phyloP scores from a whole-genome alignment of 2,113 vertebrate species.

The Anguilla rostrata region DNA sequence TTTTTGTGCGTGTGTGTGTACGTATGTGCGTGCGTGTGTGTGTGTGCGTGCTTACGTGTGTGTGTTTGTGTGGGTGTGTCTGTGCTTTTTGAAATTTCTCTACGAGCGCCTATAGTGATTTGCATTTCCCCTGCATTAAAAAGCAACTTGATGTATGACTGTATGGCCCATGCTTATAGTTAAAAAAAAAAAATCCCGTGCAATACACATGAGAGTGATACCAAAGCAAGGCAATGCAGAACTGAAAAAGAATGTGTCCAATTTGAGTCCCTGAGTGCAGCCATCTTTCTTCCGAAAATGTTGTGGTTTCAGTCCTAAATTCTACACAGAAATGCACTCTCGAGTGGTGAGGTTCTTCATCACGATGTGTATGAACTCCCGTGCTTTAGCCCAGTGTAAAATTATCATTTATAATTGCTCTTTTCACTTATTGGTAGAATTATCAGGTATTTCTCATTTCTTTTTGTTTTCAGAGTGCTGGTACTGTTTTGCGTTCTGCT shows the following conservation, averaged over 20 bases:
- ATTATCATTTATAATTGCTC: neutral
- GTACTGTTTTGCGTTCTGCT: slow-evolving; percentile 14
- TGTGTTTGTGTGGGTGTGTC: no score
- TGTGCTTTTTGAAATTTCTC: no score
- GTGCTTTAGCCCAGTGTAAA: neutral
- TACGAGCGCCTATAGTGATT: neutral
- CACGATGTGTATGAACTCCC: neutral
- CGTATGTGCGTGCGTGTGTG: no score
- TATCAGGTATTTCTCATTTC: slow-evolving; percentile 5
- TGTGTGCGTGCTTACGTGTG: no score
- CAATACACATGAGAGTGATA: slow-evolving; percentile 51
- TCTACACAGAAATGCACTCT: neutral
- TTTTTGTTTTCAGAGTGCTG: slow-evolving; percentile 16
- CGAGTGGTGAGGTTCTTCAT: neutral
- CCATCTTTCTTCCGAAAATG: neutral
- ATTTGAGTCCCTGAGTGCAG: neutral
- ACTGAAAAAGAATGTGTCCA: neutral
- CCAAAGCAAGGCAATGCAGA: slow-evolving; percentile 45
- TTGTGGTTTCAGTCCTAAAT: neutral
- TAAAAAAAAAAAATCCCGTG: slow-evolving; percentile 46
- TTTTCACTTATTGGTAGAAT: neutral
- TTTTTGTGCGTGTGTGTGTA: neutral
- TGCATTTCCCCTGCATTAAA: neutral
- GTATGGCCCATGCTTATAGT: neutral
- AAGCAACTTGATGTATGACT: no score